Conservation (phyloP, 2,888 invertebrate species). For the Drosophila koepferae region DNA sequence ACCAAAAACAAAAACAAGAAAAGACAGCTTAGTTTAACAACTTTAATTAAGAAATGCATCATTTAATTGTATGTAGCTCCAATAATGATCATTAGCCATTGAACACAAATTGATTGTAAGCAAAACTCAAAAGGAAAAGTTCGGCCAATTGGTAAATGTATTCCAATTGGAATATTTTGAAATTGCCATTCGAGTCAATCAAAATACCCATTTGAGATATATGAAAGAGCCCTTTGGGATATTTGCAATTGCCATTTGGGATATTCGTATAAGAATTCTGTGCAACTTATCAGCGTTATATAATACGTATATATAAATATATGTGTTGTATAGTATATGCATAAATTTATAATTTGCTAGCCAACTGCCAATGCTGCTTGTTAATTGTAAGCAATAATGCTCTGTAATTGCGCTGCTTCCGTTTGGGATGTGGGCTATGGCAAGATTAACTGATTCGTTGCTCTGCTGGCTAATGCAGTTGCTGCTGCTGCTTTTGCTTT, state of each 20-base stretch:
- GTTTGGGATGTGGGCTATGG: constrained; percentile 8
- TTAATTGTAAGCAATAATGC: background rate
- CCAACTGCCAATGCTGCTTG: background rate
- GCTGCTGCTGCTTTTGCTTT: background rate
- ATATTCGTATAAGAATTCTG: background rate
- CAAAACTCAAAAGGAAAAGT: background rate
- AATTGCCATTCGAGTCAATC: background rate
- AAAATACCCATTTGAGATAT: background rate
- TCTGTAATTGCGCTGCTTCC: background rate
- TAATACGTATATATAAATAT: background rate
- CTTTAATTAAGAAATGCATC: too few species aligned
- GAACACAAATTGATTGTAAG: background rate
- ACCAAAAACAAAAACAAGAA: background rate
- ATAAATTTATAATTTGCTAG: background rate
- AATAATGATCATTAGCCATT: background rate
- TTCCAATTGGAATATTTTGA: background rate
- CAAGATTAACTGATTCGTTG: constrained; percentile 12
- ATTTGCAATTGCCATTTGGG: background rate
- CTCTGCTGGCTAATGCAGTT: background rate
- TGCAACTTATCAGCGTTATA: too few species aligned
- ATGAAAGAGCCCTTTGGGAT: background rate
- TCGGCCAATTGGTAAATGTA: background rate
- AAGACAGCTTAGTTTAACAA: background rate
- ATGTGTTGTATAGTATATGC: background rate
- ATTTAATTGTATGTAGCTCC: too few species aligned